phyloP scores from a whole-genome alignment of 2,888 invertebrate genomes.

The Eristalis tenax region DNA sequence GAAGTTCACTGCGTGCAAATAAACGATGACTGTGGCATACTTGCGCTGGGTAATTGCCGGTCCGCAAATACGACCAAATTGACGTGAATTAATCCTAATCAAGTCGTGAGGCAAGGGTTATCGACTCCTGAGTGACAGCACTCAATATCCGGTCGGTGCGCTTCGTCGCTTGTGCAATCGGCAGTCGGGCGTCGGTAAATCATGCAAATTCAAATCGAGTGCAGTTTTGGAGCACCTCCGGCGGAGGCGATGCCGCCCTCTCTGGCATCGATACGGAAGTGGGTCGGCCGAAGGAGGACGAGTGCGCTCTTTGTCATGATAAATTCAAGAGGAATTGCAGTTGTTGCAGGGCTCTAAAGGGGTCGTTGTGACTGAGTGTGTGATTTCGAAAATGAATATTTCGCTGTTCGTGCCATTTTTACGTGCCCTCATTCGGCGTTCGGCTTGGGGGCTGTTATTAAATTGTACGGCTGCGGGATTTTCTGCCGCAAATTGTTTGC shows the following conservation, averaged over 20 bases:
- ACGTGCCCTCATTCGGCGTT: not conserved
- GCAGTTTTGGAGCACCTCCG: not conserved
- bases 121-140: constrained; percentile 45
- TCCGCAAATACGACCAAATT: constrained; percentile 18
- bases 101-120: constrained; percentile 14
- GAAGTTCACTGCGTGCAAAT: not conserved
- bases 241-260: not conserved
- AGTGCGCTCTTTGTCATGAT: constrained; percentile 19
- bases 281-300: constrained; percentile 1
- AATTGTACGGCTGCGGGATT: constrained; percentile 32
- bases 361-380: too few species aligned
- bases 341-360: not conserved
- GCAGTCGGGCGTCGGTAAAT: constrained; percentile 27
- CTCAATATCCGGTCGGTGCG: not conserved
- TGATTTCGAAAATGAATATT: too few species aligned
- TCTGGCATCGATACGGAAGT: not conserved
- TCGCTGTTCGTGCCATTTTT: not conserved
- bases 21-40: not conserved
- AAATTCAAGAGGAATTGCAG: constrained; percentile 37
- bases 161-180: not conserved
- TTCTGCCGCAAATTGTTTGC: not conserved
- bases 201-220: constrained; percentile 46
- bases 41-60: not conserved
- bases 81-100: constrained; percentile 46
- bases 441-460: constrained; percentile 22